Evolutionary conservation across 2,888 invertebrate species (phyloP), one percentile per base, ranked within the genome.

Genomic region (Hirudinaria manillensis): DNA sequence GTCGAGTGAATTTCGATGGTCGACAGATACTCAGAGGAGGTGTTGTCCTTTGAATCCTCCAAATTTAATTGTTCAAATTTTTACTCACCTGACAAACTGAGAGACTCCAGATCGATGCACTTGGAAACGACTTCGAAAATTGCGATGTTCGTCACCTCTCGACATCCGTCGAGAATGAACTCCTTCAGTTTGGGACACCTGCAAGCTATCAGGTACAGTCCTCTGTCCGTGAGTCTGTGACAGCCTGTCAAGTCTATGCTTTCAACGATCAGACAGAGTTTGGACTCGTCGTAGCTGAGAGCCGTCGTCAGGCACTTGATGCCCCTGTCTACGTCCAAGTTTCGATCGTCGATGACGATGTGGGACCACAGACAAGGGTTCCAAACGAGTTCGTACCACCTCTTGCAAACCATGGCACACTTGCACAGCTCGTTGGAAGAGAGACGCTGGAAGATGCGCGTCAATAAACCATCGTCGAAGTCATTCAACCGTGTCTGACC

Each of bases 151-250:
- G 92, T 90, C 80, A 93, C 88, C 77, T 89, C 89, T 72, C 88
- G 88, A 79, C 92, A 91, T 1, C 90, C 90, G 77, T 91, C 91
- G 73, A 93, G 87, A 78, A 93, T 92, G 74, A 94, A 86, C 82
- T 92, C 91, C 6, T 92, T 90, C 76, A 94, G 86, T 83, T 92
- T 91, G 0, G 93, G 91, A 85, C 93, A 93, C 68, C 91, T 88
- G 66, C 91, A 89, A 0, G 92, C 91, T 51, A 93, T 86, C 68
- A 91, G 86, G 81, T 90, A 89, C 19, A 93, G 87, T 24, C 93
- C 92, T 76, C 90, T 90, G 83, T 93, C 91, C 4, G 92, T 90
- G 76, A 93, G 88, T 86, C 89, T 88, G 76, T 89, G 88, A 76
- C 91, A 91, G 78, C 90, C 90, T 73, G 88, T 89, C 32, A 91